These are phyloP conservation scores for Chalcis sispes DNA, from an alignment of 2,888 invertebrate species.

Conservation along the genomic window DNA sequence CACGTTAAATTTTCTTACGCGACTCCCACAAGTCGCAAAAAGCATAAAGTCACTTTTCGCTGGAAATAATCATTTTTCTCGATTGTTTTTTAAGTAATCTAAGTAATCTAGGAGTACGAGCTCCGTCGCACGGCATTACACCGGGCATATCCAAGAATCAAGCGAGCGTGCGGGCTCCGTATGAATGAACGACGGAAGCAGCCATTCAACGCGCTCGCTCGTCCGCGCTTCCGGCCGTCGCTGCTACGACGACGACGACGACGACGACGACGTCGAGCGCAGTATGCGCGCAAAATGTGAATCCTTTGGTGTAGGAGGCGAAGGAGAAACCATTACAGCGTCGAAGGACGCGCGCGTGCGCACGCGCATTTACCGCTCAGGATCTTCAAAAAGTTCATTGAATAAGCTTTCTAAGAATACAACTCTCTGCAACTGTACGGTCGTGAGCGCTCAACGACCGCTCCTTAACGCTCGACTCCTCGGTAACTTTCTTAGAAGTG, in stretches of 20 bases:
- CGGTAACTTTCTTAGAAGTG: constrained; percentile 28
- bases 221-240: constrained; percentile 60
- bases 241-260: constrained; percentile 19
- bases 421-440: constrained; percentile 43
- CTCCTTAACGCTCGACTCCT: constrained; percentile 19
- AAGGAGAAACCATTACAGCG: constrained; percentile 22
- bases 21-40: neutral
- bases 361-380: neutral
- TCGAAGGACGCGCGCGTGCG: constrained; percentile 8
- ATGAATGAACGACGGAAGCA: constrained; percentile 60
- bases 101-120: constrained; percentile 13
- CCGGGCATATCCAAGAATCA: neutral
- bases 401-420: constrained; percentile 49
- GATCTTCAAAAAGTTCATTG: constrained; percentile 52
- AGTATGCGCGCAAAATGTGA: constrained; percentile 42
- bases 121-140: neutral
- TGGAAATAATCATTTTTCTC: constrained; percentile 2
- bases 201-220: constrained; percentile 60
- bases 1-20: too few species aligned
- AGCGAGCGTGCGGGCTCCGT: neutral
- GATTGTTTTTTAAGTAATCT: constrained; percentile 18
- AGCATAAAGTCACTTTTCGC: neutral
- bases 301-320: constrained; percentile 39
- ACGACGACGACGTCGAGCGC: neutral
- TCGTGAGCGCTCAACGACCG: neutral